phyloP scores from a whole-genome alignment of 1,140 invertebrate genomes.

The Bombus cullumanus region DNA sequence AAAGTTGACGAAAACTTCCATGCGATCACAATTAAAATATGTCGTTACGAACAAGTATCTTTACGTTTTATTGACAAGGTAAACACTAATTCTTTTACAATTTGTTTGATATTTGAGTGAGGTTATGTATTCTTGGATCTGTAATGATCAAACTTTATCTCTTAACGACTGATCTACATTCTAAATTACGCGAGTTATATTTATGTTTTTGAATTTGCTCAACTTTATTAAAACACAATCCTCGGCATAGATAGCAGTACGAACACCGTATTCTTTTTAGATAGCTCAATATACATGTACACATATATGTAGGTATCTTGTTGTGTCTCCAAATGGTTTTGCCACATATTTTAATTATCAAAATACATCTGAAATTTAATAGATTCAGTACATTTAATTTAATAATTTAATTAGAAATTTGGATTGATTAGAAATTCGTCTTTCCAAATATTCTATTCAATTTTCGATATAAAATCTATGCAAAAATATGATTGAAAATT shows the following conservation, averaged over 20 bases:
- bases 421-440: too few relatives aligned
- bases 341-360: background rate
- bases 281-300: background rate
- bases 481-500: background rate
- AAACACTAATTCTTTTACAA: background rate
- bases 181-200: too few relatives aligned
- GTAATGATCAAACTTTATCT: background rate
- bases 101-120: background rate
- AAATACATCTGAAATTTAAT: background rate
- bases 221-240: background rate
- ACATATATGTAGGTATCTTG: background rate
- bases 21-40: slow-evolving; percentile 1
- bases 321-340: background rate
- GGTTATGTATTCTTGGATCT: slow-evolving; percentile 4
- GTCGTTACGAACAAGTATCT: background rate
- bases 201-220: background rate
- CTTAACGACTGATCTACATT: background rate
- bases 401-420: background rate
- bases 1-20: slow-evolving; percentile 7
- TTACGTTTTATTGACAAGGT: background rate
- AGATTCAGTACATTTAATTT: background rate
- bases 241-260: slow-evolving; percentile 13
- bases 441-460: background rate
- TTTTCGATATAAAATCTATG: background rate
- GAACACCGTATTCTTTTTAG: background rate